Evolutionary conservation across 2,797 vertebrate genomes (phyloP), one percentile per base, ranked within the genome.

Genomic region (Manis pentadactyla): DNA sequence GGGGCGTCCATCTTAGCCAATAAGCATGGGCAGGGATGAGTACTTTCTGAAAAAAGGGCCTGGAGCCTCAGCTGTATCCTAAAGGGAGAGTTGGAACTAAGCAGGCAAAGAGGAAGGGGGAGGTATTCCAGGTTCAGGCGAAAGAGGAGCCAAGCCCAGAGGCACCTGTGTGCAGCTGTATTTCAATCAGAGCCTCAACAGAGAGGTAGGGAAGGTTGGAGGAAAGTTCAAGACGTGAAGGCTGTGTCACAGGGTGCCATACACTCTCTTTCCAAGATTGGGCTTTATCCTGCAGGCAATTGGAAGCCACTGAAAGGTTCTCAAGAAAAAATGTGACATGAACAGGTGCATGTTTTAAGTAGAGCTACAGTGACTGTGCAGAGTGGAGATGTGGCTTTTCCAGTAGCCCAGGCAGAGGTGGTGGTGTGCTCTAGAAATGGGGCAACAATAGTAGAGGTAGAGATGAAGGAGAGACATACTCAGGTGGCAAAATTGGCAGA

Each of bases 241-340:
- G n/a, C 15, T n/a, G 3, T n/a, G 23, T 74, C 69, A 53, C 34
- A 82, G 42, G 9, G 8, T 19, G 17, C 39, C 29, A 11, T 66
- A 27, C 37, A 14, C 59, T 93, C 13, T 25, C 11, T 90, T 64
- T 69, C 77, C 77, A 59, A 84, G 61, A 7, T 59, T 84, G 73
- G 34, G 53, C 37, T 94, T 92, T 63, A 92, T 91, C 61, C 77
- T 81, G 31, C 77, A 53, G 84, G 90, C 39, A 55, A 19, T 42
- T 34, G 31, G 29, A 95, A 90, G 46, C 39, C 81, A 51, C 3
- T 51, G 75, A 46, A 69, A 42, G n/a, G 39, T 64, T 75, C 64
- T 64, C 57, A 78, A 66, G 34, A 51, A 74, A 14, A 10, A 39
- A 13, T 61, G 46, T 73, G 49, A 49, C 51, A 23, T 8, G 9